Evolutionary conservation across 1,140 invertebrate species (phyloP).

Genomic region (Venustaconcha ellipsiformis): DNA sequence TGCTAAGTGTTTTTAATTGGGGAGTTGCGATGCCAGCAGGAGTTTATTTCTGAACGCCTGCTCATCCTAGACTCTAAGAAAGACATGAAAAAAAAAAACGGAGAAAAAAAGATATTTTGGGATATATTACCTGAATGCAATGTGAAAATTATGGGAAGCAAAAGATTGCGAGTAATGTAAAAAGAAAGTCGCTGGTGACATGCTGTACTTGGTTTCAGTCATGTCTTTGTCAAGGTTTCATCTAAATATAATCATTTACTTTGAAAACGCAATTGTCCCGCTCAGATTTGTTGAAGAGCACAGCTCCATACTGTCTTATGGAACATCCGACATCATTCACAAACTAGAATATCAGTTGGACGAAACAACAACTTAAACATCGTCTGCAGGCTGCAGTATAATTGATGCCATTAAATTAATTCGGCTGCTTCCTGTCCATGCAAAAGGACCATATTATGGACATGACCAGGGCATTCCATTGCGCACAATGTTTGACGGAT

Average conservation of each 20-base stretch:
- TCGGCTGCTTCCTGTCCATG: background rate
- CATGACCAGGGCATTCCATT: constrained; percentile 2
- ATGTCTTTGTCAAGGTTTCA: constrained; percentile 11
- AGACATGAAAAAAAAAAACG: background rate
- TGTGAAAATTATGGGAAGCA: constrained; percentile 8
- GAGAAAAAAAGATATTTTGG: constrained; percentile 1
- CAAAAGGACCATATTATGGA: background rate
- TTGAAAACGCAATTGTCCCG: constrained; percentile 12
- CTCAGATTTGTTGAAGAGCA: background rate
- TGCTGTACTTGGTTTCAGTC: constrained; percentile 6
- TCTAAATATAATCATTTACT: constrained; percentile 4
- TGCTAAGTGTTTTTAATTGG: background rate
- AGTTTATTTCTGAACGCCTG: background rate
- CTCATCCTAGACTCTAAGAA: background rate
- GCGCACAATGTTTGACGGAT: constrained; percentile 10
- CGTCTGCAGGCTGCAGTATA: background rate
- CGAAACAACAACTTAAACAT: background rate
- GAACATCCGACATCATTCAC: constrained; percentile 6
- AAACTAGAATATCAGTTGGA: background rate
- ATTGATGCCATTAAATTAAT: constrained; percentile 12
- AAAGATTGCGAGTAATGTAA: background rate
- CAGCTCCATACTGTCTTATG: background rate
- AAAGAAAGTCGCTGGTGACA: background rate
- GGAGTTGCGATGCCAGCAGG: background rate
- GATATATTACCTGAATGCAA: constrained; percentile 6